Evolutionary conservation across 2,888 invertebrate species (phyloP).

Genomic region (Campopleginae sp.): DNA sequence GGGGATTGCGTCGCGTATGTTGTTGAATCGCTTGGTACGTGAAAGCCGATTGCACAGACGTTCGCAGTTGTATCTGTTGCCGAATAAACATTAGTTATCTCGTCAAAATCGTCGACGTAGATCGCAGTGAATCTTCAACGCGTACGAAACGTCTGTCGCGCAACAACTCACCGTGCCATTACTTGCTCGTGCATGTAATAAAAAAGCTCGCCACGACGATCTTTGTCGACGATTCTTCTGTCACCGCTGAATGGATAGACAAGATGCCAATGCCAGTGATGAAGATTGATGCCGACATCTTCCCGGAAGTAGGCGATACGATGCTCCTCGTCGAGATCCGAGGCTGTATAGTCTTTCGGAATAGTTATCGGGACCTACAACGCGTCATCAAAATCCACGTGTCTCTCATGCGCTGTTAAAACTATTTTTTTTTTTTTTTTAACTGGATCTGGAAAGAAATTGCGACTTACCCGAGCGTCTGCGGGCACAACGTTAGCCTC

Average conservation of each 20-base stretch:
- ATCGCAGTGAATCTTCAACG: not conserved
- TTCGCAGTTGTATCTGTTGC: constrained; percentile 90
- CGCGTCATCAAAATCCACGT: not conserved
- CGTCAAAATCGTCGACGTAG: not conserved
- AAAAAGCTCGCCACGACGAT: constrained; percentile 91
- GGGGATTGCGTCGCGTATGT: constrained; percentile 89
- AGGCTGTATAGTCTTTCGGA: constrained; percentile 91
- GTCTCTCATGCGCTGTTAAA: not conserved
- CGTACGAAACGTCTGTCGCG: not conserved
- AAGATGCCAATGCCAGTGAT: constrained; percentile 97
- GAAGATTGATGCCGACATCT: constrained; percentile 93
- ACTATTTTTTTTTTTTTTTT: no score
- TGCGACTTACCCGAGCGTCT: constrained; percentile 87
- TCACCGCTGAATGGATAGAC: constrained; percentile 92
- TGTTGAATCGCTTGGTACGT: constrained; percentile 87
- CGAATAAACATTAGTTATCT: not conserved
- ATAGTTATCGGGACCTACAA: constrained; percentile 88
- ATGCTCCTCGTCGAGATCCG: constrained; percentile 91
- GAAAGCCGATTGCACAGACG: constrained; percentile 90
- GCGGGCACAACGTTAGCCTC: constrained; percentile 87
- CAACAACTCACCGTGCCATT: constrained; percentile 85
- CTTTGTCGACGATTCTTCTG: constrained; percentile 89
- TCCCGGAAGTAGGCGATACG: constrained; percentile 93
- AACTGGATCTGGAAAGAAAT: no score
- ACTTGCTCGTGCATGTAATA: constrained; percentile 93